Evolutionary conservation across 2,888 invertebrate species (phyloP).

Genomic region (Drosophila falleni): DNA sequence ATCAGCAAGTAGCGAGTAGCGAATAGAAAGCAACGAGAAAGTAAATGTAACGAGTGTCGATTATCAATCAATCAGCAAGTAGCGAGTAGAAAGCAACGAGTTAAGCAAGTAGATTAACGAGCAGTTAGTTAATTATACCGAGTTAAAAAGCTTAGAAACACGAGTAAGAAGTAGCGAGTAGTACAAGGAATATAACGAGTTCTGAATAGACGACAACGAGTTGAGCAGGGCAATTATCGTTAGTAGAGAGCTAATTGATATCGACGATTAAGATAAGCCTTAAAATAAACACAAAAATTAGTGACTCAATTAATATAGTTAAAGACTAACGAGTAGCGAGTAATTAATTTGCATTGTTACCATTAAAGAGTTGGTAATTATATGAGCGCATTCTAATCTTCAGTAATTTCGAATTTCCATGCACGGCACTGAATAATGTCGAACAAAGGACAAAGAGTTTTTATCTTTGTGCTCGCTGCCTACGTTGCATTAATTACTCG

Average conservation of each 20-base stretch:
- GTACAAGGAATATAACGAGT: not conserved
- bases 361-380: conserved; percentile 4
- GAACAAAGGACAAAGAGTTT: not conserved
- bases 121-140: not conserved
- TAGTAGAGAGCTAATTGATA: not conserved
- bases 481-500: conserved; percentile 21
- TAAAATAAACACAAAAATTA: not conserved
- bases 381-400: not conserved
- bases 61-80: not conserved
- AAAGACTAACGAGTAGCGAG: not conserved
- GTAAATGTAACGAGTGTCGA: not conserved
- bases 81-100: not conserved
- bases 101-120: not conserved
- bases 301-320: not conserved
- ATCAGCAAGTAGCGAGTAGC: conserved; percentile 2
- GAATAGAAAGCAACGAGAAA: not conserved
- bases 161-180: not conserved
- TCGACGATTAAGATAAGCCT: not conserved
- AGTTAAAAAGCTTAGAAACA: not conserved
- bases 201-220: too few relatives aligned
- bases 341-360: conserved; percentile 1
- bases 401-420: conserved; percentile 1
- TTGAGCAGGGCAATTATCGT: too few relatives aligned
- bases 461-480: not conserved
- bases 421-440: not conserved